Base-by-base conservation (phyloP, 2,113 vertebrate species). In the Saguinus imperator region DNA sequence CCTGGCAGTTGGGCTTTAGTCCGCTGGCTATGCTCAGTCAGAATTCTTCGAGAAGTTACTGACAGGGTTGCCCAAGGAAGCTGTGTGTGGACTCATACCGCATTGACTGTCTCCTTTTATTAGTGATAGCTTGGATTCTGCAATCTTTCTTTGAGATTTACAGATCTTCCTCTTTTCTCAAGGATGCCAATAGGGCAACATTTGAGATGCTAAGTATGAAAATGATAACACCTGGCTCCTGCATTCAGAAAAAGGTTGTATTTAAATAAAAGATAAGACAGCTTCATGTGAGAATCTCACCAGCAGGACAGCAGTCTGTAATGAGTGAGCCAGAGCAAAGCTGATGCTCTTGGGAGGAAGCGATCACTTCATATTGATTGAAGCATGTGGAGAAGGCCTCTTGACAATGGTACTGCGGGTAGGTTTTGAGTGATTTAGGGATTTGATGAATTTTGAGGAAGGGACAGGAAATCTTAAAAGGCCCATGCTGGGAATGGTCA, bases 121-220 rank as follows among this genome's bases (percentile, higher is more conserved):
- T 20, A 66, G 23, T 8, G 3, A 64, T 2, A 55, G 13, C 13
- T 7, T 79, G 43, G 35, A 29, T 29, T 80, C 57, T 91, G 84
- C 43, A 48, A 7, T 61, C 32, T 91, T 87, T 14, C 27, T 64
- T 12, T 64, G 35, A 95, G 73, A 88, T 61, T 52, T 77, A 43
- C 0, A 93, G 48, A 8, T 52, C 21, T 72, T 96, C 17, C 52
- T 40, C 37, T 75, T 43, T 90, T 70, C 50, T 72, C 20, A 82
- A 76, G 66, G 21, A 55, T 83, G 37, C 40, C 45, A 89, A 32
- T 6, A 55, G 9, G 3, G 23, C 20, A 91, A 81, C 83, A 57
- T 55, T 95, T 75, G 58, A 73, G 72, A 76, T 87, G 52, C 20
- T 94, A 89, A 96, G 16, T 61, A 86, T 80, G 58, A 72, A 87